Evolutionary conservation across 2,113 vertebrate species (phyloP).

Genomic region (Caloenas nicobarica): DNA sequence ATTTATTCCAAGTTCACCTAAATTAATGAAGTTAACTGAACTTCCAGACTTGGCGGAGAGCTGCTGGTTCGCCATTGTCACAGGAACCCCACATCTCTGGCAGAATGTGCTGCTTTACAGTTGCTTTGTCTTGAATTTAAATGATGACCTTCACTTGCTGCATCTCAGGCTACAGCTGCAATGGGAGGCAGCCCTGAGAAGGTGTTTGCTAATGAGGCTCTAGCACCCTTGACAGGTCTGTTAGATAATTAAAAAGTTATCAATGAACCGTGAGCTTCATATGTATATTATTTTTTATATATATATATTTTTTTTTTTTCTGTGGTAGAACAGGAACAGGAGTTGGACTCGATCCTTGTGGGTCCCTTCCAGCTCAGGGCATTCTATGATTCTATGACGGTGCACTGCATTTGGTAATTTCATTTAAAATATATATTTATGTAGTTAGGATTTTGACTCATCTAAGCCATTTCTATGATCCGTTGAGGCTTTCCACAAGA

Average conservation of each 20-base stretch:
- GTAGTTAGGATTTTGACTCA: neutral
- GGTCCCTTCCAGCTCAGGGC: too few species aligned
- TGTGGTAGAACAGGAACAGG: too few species aligned
- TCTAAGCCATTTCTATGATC: neutral
- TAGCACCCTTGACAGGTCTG: neutral
- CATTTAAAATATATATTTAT: neutral
- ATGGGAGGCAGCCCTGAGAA: neutral
- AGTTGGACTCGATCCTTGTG: too few species aligned
- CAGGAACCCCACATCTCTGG: neutral
- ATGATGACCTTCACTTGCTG: conserved; percentile 3
- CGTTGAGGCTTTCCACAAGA: neutral
- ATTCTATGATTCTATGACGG: neutral
- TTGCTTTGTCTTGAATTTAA: neutral
- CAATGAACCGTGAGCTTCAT: neutral
- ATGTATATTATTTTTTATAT: too few species aligned
- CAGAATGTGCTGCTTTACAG: neutral
- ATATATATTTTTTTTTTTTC: too few species aligned
- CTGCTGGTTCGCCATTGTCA: neutral
- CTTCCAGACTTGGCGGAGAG: neutral
- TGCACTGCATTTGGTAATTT: neutral
- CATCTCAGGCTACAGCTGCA: neutral
- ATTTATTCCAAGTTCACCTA: neutral
- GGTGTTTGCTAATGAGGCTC: neutral
- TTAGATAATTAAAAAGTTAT: neutral
- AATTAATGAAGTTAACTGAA: neutral